Conservation (phyloP, 2,888 invertebrate genomes). For the Melanchra persicariae region DNA sequence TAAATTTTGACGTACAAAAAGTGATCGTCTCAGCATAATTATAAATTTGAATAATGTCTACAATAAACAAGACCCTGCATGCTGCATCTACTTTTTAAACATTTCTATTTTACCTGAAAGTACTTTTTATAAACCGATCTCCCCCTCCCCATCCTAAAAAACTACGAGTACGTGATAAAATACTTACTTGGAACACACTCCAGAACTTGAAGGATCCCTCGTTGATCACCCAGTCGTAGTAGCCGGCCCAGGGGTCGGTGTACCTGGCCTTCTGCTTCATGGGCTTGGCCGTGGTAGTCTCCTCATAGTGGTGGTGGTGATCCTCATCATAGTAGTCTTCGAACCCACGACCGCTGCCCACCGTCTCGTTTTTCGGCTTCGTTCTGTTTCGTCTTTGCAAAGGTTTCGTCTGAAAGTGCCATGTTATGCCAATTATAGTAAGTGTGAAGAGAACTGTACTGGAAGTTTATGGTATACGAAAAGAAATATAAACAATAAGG, state of each 20-base stretch:
- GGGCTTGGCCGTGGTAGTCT: conserved; percentile 85
- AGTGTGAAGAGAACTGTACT: too few species aligned
- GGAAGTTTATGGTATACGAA: neutral
- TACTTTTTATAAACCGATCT: neutral
- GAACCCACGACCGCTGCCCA: conserved; percentile 82
- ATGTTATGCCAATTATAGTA: conserved; percentile 1
- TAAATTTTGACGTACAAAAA: too few species aligned
- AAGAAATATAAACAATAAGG: neutral
- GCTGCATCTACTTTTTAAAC: neutral
- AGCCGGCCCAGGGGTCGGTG: conserved; percentile 94
- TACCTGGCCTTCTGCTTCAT: conserved; percentile 90
- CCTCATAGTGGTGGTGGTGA: conserved; percentile 78
- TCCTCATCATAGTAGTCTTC: conserved; percentile 88
- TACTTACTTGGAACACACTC: conserved; percentile 95
- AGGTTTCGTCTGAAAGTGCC: conserved; percentile 67
- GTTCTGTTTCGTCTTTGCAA: conserved; percentile 63
- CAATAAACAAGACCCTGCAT: too few species aligned
- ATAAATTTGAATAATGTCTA: too few species aligned
- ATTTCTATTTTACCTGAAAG: neutral
- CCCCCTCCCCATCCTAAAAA: neutral
- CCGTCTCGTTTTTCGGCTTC: conserved; percentile 67
- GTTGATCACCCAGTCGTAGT: conserved; percentile 96
- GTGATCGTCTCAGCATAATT: too few species aligned
- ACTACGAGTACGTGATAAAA: neutral
- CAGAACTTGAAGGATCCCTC: conserved; percentile 97